Evolutionary conservation across 2,797 vertebrate genomes (phyloP), one percentile per base, ranked within the genome.

Genomic region (Eutrigla gurnardus): DNA sequence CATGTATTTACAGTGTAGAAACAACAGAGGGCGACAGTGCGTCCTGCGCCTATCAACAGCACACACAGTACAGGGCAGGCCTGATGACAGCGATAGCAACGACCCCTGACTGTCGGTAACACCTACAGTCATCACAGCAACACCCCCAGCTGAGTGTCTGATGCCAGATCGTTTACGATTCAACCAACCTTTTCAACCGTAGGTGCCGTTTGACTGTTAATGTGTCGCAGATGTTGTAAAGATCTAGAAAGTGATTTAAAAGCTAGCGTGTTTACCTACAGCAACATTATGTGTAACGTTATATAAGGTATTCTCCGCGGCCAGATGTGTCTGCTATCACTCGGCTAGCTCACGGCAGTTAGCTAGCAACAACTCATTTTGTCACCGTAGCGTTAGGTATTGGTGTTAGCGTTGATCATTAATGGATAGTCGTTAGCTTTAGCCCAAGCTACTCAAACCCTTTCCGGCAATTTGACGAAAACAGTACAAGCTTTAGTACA

Each of bases 311-410:
- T 25, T 68, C 14, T 64, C 13, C 37, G 12, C 37, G 18, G 15
- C 73, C 88, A 90, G 88, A 88, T 90, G 86, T 89, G 70, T n/a
- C 39, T 35, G 14, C 65, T 70, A 0, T 15, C 9, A 17, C 6
- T 35, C 32, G 4, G 73, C 59, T 87, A 91, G 88, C 89, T 88
- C 45, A 49, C 57, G 39, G 69, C 77, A 86, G 88, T 69, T 87
- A 91, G 88, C 87, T 77, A 67, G 74, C 66, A 40, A 37, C 40
- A 15, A 17, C 3, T 35, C 6, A n/a, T 11, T 5, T 3, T 52
- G 53, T 55, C 25, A 8, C 65, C 4, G 18, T 15, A 8, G 42
- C 17, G 35, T 18, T 42, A 0, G 15, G 7, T 25, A 0, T 32
- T 6, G 32, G 3, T 45, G 3, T 58, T 11, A 49, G 54, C 9